Evolutionary conservation across 2,888 invertebrate species (phyloP), one percentile per base, ranked within the genome.

Genomic region (Nycteola revayana): DNA sequence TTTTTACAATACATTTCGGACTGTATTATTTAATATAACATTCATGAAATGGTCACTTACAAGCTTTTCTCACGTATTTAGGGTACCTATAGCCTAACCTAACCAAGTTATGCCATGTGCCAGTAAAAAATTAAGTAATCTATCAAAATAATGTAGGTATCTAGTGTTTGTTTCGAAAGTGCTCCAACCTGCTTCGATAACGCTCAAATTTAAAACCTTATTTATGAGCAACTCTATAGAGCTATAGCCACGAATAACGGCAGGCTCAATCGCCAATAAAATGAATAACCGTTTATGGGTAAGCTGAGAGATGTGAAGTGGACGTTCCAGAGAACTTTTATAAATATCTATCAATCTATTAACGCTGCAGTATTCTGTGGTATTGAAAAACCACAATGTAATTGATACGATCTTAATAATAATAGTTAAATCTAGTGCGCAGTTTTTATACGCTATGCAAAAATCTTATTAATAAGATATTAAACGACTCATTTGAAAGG

Each of bases 241-340:
- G 57, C 52, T 60, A 60, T 60, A 39, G 44, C 53, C 38, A 33
- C 45, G 11, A 40, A 33, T 64, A 69, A 68, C 63, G 62, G 68
- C 60, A 39, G 49, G 40, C 37, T 46, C 49, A 49, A 61, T 63
- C 47, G 51, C 52, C 51, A 63, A 66, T 72, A 70, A 70, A 70
- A 64, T 56, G 38, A 48, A 60, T 66, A 63, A 62, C 66, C 53
- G 61, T 67, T 54, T 43, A 49, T 42, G 51, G 55, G 42, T 55
- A 41, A 51, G 39, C 52, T 56, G 38, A 47, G 45, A 54, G 46
- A 39, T 42, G 37, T 31, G 28, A 35, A 41, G 45, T 47, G 39
- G 47, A 42, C 52, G 49, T 54, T 54, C 40, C 38, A 35, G 44
- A 44, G 38, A 52, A 51, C 47, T 60, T 57, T 48, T 51, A 60